Evolutionary conservation across 2,113 vertebrate species (phyloP).

Genomic region (Vanacampus margaritifer): DNA sequence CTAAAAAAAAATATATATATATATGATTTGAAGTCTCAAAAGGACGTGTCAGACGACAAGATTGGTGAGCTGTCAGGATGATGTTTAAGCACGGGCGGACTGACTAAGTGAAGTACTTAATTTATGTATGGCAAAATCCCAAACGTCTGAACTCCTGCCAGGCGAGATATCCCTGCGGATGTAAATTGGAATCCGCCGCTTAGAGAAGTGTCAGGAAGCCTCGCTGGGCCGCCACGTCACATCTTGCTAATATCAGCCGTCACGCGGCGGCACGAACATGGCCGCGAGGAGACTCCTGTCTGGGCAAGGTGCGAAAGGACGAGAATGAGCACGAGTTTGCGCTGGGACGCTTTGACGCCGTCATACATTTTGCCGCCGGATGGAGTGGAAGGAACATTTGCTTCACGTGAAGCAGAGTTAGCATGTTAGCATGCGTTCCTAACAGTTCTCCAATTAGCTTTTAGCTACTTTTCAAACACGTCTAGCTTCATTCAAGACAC

Average conservation of each 20-base stretch:
- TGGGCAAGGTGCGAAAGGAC: neutral
- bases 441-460: too few species aligned
- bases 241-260: constrained; percentile 1
- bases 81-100: neutral
- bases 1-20: too few species aligned
- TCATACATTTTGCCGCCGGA: neutral
- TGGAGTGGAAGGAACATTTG: neutral
- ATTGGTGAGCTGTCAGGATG: neutral
- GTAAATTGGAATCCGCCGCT: neutral
- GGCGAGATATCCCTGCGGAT: neutral
- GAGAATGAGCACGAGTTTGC: neutral
- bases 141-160: neutral
- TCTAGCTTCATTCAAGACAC: too few species aligned
- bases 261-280: neutral
- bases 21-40: too few species aligned
- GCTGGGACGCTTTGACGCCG: neutral
- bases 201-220: neutral
- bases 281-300: neutral
- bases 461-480: too few species aligned
- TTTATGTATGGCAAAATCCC: neutral
- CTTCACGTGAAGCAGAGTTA: neutral
- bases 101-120: neutral
- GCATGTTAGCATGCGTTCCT: too few species aligned
- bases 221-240: neutral
- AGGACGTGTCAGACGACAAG: too few species aligned